Base-by-base conservation (phyloP, 2,888 invertebrate species). In the Achlya flavicornis region DNA sequence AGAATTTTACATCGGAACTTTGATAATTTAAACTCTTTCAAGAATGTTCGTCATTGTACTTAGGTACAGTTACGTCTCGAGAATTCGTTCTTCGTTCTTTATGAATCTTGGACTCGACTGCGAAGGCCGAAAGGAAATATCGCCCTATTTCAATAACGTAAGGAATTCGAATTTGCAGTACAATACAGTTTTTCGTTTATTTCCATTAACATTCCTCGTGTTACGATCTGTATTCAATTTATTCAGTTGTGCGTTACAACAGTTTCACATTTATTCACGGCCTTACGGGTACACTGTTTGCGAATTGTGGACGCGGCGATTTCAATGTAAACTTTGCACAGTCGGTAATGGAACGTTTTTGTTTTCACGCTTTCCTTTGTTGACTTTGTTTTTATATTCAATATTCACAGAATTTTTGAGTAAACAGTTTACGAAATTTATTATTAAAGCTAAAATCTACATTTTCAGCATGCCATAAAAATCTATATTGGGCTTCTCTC, bases 161-260 rank as follows among this genome's bases (percentile, higher is more conserved):
- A 66, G 82, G 85, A 85, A 87, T 87, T 77, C 77, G 71, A 76
- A 76, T 79, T 81, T 78, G 70, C 75, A 77, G 74, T 79, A 79
- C 79, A 79, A 75, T 79, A 78, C 79, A 80, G 76, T 84, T 84
- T 83, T 85, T 81, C 77, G 71, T 69, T 77, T 80, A 76, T 83
- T 87, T 86, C 83, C 79, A 87, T 87, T 87, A 86, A 84, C 83
- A 84, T 87, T 84, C 81, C 76, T 71, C 70, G 76, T 77, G 78
- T 78, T 79, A 84, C 86, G 77, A 81, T 79, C 78, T 82, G 84
- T 79, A 79, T 84, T 82, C 80, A 80, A 84, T 87, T 87, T 85
- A 80, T 81, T 81, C 74, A 67, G 75, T 72, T 72, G 75, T 73
- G 74, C 75, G 78, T 79, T 83, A 77, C 75, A 78, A 80, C 75